A percentile compares a stretch with the other conserved stretches of the same genome.
Evolutionary conservation across 2,113 vertebrate genomes (phyloP).

Genomic region (Scomber colias): DNA sequence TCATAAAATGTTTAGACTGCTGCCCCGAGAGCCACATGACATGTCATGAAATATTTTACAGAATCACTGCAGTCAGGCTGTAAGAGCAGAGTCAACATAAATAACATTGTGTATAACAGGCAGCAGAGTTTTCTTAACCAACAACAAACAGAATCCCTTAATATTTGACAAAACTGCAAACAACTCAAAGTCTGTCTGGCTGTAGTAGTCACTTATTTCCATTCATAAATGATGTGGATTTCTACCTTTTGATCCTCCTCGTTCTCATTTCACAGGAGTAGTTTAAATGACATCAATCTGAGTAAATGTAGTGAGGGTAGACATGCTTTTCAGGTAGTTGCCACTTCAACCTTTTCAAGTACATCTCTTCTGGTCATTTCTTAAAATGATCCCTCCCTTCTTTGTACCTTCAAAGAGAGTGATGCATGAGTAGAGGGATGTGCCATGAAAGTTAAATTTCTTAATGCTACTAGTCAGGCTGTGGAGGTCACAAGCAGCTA

Average conservation of each 20-base stretch:
- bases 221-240: not conserved
- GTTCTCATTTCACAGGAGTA: constrained; percentile 3
- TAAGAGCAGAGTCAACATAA: constrained; percentile 7
- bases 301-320: not conserved
- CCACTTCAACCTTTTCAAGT: not conserved
- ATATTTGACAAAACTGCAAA: constrained; percentile 3
- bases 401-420: not conserved
- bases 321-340: not conserved
- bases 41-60: not conserved
- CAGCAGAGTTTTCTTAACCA: constrained; percentile 7
- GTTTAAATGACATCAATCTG: not conserved
- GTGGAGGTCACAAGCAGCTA: not conserved
- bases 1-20: too few relatives aligned
- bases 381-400: not conserved
- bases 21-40: too few relatives aligned
- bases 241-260: not conserved
- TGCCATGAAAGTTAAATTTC: too few relatives aligned
- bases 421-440: too few relatives aligned
- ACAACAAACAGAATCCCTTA: not conserved
- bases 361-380: not conserved
- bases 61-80: not conserved
- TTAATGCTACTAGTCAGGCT: too few relatives aligned
- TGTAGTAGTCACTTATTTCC: not conserved
- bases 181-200: not conserved
- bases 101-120: not conserved